These are phyloP conservation scores for Proteles cristata DNA, from an alignment of 2,113 vertebrate genomes.

Conservation along the genomic window DNA sequence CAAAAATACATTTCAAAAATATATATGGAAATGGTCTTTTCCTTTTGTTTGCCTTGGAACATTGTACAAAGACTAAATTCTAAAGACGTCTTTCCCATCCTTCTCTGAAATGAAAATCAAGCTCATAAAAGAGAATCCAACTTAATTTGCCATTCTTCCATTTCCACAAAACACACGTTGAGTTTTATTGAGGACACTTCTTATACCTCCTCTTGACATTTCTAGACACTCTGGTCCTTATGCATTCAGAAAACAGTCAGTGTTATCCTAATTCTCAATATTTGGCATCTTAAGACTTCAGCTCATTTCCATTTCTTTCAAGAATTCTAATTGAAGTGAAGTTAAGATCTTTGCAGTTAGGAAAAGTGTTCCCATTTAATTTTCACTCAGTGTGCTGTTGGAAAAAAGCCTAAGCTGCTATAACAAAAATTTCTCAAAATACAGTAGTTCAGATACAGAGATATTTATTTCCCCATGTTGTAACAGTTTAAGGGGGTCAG, in stretches of 20 bases:
- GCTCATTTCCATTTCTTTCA: slow-evolving; percentile 21
- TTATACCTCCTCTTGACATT: not conserved
- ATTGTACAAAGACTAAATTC: not conserved
- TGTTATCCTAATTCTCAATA: not conserved
- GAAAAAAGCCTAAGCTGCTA: not conserved
- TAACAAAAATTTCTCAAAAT: not conserved
- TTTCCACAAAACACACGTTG: not conserved
- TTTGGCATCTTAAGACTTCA: not conserved
- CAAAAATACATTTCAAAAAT: slow-evolving; percentile 47
- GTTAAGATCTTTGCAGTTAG: not conserved
- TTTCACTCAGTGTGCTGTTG: not conserved
- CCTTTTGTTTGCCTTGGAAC: not conserved
- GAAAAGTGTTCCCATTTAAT: not conserved
- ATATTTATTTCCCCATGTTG: not conserved
- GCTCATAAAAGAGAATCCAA: not conserved
- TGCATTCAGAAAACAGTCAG: not conserved
- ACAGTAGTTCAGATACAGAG: not conserved
- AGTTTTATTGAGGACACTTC: not conserved
- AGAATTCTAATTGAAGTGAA: slow-evolving; percentile 38
- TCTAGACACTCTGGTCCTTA: not conserved
- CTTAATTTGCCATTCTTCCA: not conserved
- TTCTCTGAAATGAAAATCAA: slow-evolving; percentile 40
- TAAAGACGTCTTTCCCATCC: not conserved
- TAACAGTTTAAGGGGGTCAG: not conserved
- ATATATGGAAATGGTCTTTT: not conserved